phyloP scores from a whole-genome alignment of 2,797 vertebrate genomes.

The Tamandua tetradactyla region DNA sequence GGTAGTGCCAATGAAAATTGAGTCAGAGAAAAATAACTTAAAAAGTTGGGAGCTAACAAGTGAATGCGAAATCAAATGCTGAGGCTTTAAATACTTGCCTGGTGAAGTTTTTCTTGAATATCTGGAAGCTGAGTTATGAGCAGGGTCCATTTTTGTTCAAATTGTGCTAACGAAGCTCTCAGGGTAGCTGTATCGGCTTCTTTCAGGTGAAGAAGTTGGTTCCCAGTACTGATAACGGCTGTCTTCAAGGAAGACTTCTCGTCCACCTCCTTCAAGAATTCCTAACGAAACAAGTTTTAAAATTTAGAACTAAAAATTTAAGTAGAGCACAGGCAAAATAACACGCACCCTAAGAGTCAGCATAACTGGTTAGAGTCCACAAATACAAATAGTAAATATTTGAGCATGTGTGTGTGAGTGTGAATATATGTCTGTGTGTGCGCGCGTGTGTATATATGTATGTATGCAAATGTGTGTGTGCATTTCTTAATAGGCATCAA shows the following conservation, averaged over 20 bases:
- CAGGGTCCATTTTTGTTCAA: slow-evolving; percentile 91
- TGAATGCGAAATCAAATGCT: slow-evolving; percentile 52
- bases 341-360: neutral
- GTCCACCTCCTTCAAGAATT: slow-evolving; percentile 90
- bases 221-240: slow-evolving; percentile 85
- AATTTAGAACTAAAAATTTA: neutral
- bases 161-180: slow-evolving; percentile 85
- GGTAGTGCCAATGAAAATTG: slow-evolving; percentile 67
- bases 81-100: slow-evolving; percentile 84
- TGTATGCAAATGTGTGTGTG: rapidly evolving
- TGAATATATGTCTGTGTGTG: too few relatives aligned
- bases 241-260: slow-evolving; percentile 88
- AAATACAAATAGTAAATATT: neutral
- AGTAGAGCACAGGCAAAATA: neutral
- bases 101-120: slow-evolving; percentile 89
- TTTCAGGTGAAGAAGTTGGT: slow-evolving; percentile 88
- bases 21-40: slow-evolving; percentile 72
- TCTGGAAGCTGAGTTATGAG: slow-evolving; percentile 85
- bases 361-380: neutral
- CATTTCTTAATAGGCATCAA: neutral
- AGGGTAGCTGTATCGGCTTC: slow-evolving; percentile 86
- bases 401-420: neutral
- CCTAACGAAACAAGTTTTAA: slow-evolving; percentile 79
- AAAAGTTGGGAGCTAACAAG: slow-evolving; percentile 54
- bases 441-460: neutral